Evolutionary conservation across 2,888 invertebrate genomes (phyloP).

Genomic region (Drosophila meridionalis): DNA sequence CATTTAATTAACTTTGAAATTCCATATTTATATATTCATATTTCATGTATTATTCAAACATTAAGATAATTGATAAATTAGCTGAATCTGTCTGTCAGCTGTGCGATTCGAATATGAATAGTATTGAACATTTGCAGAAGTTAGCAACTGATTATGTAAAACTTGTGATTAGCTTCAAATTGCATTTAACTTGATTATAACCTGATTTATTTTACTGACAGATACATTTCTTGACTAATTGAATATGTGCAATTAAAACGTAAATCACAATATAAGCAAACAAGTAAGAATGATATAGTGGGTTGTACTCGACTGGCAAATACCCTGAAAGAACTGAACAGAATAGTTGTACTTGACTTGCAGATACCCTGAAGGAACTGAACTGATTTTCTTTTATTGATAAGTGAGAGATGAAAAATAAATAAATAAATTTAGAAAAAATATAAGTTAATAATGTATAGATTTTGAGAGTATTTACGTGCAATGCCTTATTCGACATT

Average conservation of each 20-base stretch:
- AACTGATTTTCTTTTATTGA: too few relatives aligned
- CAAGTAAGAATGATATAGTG: background rate
- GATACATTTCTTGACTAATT: background rate
- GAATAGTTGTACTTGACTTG: too few relatives aligned
- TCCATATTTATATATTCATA: too few relatives aligned
- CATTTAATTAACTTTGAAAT: background rate
- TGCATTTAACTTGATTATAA: background rate
- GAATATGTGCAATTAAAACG: background rate
- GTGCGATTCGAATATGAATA: background rate
- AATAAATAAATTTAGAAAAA: too few relatives aligned
- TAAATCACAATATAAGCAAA: background rate
- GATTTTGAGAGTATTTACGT: too few relatives aligned
- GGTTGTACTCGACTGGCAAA: background rate
- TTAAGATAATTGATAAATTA: background rate
- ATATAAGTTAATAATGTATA: too few relatives aligned
- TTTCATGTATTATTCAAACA: background rate
- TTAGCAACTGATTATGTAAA: background rate
- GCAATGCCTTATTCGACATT: too few relatives aligned
- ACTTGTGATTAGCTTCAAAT: background rate
- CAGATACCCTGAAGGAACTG: too few relatives aligned
- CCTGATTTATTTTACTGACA: background rate
- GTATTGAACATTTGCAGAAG: background rate
- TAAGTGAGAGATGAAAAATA: too few relatives aligned
- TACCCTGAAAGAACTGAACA: background rate
- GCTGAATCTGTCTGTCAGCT: background rate